These are phyloP conservation scores for Euborellia annulipes DNA, from an alignment of 1,140 invertebrate species.

Conservation along the genomic window DNA sequence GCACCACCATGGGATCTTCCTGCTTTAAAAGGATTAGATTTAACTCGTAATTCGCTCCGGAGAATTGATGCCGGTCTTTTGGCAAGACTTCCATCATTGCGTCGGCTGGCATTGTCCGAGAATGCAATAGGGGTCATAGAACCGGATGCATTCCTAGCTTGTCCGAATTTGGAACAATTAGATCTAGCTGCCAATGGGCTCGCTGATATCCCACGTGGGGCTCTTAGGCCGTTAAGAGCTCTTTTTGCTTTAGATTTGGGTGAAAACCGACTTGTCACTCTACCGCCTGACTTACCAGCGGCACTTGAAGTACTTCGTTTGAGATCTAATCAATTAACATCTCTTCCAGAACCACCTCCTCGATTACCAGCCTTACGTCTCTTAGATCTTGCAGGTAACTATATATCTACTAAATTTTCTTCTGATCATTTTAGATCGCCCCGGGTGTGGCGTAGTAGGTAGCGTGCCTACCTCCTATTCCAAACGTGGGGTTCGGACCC, in stretches of 20 bases:
- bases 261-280: slow-evolving; percentile 50
- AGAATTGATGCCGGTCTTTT: slow-evolving; percentile 51
- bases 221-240: slow-evolving; percentile 51
- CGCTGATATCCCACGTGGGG: slow-evolving; percentile 46
- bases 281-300: slow-evolving; percentile 53
- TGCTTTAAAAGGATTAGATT: slow-evolving; percentile 58
- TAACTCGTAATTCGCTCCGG: slow-evolving; percentile 58
- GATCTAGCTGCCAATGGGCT: slow-evolving; percentile 62
- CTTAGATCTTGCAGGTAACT: slow-evolving; percentile 46
- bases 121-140: slow-evolving; percentile 56
- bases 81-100: slow-evolving; percentile 53
- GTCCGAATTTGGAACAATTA: slow-evolving; percentile 52
- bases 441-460: too few species aligned
- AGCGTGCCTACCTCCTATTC: too few species aligned
- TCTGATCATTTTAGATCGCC: not conserved
- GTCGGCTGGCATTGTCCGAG: slow-evolving; percentile 59
- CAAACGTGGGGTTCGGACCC: too few species aligned
- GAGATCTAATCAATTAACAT: slow-evolving; percentile 51
- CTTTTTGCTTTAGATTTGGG: slow-evolving; percentile 66
- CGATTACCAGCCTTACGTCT: slow-evolving; percentile 50
- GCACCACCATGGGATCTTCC: slow-evolving; percentile 66
- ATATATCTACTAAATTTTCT: not conserved
- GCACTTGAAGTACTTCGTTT: slow-evolving; percentile 63
- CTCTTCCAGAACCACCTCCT: slow-evolving; percentile 44
- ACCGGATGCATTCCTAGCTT: slow-evolving; percentile 51